These are phyloP conservation scores for Epirrhoe tristata DNA, from an alignment of 2,888 invertebrate genomes.

Conservation along the genomic window DNA sequence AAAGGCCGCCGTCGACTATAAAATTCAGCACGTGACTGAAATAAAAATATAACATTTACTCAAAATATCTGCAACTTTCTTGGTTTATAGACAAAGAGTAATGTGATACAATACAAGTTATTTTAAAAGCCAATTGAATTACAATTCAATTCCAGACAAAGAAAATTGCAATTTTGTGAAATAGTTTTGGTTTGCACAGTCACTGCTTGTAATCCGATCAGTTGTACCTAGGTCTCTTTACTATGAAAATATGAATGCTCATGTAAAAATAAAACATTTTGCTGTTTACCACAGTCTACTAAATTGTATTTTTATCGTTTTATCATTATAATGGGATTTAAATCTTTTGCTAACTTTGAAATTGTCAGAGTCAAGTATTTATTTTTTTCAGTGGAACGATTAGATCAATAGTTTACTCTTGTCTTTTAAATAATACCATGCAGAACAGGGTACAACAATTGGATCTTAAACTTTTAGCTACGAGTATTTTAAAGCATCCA, in stretches of 20 bases:
- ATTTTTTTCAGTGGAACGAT: too few relatives aligned
- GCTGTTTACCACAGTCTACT: too few relatives aligned
- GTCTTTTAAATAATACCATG: too few relatives aligned
- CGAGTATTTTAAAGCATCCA: slow-evolving; percentile 19
- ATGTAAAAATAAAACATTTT: not conserved
- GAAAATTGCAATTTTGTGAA: not conserved
- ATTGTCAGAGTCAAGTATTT: too few relatives aligned
- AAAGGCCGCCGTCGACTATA: slow-evolving; percentile 65
- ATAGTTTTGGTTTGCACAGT: not conserved
- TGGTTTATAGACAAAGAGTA: slow-evolving; percentile 30
- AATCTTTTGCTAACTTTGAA: too few relatives aligned
- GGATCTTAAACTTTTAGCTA: not conserved
- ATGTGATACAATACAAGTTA: slow-evolving; percentile 22
- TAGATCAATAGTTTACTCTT: too few relatives aligned
- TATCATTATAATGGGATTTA: too few relatives aligned
- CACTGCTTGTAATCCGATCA: slow-evolving; percentile 1
- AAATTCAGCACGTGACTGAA: slow-evolving; percentile 71
- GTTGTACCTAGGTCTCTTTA: not conserved
- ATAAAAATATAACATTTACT: slow-evolving; percentile 61
- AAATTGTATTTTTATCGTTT: too few relatives aligned
- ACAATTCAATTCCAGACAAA: slow-evolving; percentile 11
- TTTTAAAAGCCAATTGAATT: slow-evolving; percentile 10
- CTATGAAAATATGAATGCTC: not conserved
- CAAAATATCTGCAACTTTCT: slow-evolving; percentile 36
- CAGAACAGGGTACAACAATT: not conserved